These are phyloP conservation scores for Mustela nigripes DNA, from an alignment of 2,113 vertebrate genomes.

Conservation along the genomic window DNA sequence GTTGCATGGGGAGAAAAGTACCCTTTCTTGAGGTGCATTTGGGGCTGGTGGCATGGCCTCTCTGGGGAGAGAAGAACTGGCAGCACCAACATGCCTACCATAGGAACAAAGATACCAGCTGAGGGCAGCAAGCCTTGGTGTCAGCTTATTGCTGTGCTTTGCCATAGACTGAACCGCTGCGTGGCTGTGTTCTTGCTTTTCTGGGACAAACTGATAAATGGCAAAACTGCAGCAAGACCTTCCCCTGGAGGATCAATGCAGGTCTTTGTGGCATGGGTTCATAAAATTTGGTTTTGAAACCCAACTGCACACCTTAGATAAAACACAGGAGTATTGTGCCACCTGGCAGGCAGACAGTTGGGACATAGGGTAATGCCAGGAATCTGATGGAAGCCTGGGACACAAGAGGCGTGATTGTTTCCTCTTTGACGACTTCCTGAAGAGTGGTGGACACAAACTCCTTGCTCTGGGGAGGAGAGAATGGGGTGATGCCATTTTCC, in stretches of 20 bases:
- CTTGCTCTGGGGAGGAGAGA: background rate
- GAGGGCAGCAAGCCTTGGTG: background rate
- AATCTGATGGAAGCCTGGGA: background rate
- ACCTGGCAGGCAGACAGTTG: background rate
- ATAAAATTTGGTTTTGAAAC: background rate
- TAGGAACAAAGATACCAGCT: background rate
- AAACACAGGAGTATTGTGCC: background rate
- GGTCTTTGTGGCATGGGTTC: background rate
- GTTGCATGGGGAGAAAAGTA: background rate
- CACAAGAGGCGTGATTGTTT: background rate
- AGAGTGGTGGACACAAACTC: background rate
- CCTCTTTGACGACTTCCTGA: background rate
- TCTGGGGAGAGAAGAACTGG: background rate
- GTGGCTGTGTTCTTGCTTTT: background rate
- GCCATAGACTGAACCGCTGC: background rate
- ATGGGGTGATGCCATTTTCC: background rate
- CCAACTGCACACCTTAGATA: background rate
- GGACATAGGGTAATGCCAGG: background rate
- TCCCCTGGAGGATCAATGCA: background rate
- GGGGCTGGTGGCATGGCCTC: background rate
- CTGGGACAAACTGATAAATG: background rate
- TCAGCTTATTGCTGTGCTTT: background rate
- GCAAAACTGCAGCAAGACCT: background rate
- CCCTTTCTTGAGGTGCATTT: background rate
- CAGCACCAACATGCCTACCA: background rate